phyloP scores from a whole-genome alignment of 1,140 invertebrate species.

The Trichomalopsis sarcophagae region DNA sequence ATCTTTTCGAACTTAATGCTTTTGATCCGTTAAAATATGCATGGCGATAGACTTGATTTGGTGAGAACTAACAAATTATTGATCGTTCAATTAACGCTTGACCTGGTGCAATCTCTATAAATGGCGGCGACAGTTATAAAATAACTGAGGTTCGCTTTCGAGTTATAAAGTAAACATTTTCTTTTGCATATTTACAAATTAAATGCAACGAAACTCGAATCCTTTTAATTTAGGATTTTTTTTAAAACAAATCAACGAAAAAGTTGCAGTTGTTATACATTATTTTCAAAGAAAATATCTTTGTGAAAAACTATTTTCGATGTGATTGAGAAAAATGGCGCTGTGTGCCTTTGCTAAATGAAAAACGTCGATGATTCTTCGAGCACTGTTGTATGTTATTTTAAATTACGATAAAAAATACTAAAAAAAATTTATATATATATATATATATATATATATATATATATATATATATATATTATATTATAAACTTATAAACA shows the following conservation, averaged over 20 bases:
- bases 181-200: background rate
- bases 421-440: background rate
- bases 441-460: no score
- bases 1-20: no score
- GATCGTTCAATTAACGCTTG: background rate
- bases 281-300: constrained; percentile 28
- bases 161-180: constrained; percentile 12
- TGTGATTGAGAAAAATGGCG: constrained; percentile 40
- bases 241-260: background rate
- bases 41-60: no score
- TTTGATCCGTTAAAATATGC: background rate
- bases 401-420: constrained; percentile 34
- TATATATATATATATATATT: background rate
- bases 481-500: constrained; percentile 9
- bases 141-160: constrained; percentile 6
- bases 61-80: background rate
- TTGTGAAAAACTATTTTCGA: constrained; percentile 5
- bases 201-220: constrained; percentile 24
- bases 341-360: constrained; percentile 48
- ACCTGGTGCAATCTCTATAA: background rate
- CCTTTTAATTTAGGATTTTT: background rate
- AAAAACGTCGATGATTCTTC: constrained; percentile 27
- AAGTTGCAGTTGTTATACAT: background rate
- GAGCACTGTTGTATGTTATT: constrained; percentile 28
- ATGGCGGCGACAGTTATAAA: background rate